Evolutionary conservation across 2,797 vertebrate genomes (phyloP).

Genomic region (Alca torda): DNA sequence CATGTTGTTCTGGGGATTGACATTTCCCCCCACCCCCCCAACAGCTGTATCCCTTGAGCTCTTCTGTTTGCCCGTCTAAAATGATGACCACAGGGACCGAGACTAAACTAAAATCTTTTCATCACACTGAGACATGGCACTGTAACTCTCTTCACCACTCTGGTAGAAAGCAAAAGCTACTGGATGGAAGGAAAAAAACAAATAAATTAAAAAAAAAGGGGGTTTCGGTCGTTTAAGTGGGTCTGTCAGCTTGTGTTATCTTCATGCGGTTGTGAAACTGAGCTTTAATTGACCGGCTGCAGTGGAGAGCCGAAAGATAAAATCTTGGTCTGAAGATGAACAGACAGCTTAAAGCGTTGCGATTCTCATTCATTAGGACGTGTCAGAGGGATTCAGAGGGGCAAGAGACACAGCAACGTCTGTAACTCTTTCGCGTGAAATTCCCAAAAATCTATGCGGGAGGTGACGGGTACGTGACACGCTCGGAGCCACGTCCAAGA

Average conservation of each 20-base stretch:
- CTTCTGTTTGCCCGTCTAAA: background rate
- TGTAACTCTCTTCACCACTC: background rate
- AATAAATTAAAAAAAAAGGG: background rate
- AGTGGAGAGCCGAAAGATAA: background rate
- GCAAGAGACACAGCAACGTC: background rate
- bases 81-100: background rate
- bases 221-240: background rate
- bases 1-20: background rate
- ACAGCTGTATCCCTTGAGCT: background rate
- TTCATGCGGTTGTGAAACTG: background rate
- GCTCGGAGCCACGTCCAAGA: accelerated
- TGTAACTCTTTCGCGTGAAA: background rate
- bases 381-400: background rate
- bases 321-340: background rate
- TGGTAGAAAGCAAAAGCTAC: background rate
- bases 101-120: background rate
- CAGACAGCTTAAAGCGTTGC: background rate
- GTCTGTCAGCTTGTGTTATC: conserved; percentile 9
- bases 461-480: accelerated
- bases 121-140: background rate
- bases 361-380: conserved; percentile 11
- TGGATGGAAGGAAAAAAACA: background rate
- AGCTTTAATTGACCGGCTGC: conserved; percentile 37
- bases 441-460: background rate
- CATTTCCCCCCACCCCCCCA: accelerated